These are phyloP conservation scores for Morone chrysops DNA, from an alignment of 2,113 vertebrate species.

Conservation along the genomic window DNA sequence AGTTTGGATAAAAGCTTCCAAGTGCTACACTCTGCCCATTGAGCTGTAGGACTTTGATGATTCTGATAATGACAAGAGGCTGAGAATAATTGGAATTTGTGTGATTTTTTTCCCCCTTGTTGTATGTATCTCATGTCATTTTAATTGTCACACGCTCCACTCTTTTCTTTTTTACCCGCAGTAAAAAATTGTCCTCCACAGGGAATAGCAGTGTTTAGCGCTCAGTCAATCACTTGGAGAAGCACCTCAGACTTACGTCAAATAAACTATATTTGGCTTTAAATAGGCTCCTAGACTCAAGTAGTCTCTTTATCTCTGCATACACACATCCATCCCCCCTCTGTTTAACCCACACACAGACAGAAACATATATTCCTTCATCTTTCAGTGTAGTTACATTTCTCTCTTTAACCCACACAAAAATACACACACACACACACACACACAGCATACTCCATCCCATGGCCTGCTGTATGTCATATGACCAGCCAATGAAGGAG, in stretches of 20 bases:
- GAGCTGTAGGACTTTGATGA: conserved; percentile 26
- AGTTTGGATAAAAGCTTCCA: no score
- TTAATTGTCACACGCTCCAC: neutral
- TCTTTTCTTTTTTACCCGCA: neutral
- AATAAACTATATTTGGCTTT: conserved; percentile 55
- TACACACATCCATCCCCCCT: neutral
- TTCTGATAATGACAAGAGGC: conserved; percentile 19
- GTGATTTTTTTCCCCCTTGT: no score
- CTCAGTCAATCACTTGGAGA: conserved; percentile 55
- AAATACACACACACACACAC: neutral
- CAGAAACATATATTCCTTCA: neutral
- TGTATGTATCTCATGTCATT: conserved; percentile 6
- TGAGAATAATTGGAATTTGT: conserved; percentile 30
- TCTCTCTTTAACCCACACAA: conserved; percentile 16
- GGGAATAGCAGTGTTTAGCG: conserved; percentile 30
- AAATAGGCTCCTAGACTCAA: conserved; percentile 43
- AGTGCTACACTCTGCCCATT: conserved; percentile 17
- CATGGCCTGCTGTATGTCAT: conserved; percentile 40
- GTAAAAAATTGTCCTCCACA: neutral
- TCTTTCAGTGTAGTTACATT: conserved; percentile 19
- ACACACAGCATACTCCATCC: neutral
- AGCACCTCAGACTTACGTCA: conserved; percentile 36
- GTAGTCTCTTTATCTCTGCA: conserved; percentile 25
- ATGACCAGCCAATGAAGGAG: conserved; percentile 41
- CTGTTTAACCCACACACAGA: conserved; percentile 30